phyloP scores from a whole-genome alignment of 2,888 invertebrate species.

The Eremobia ochroleuca region DNA sequence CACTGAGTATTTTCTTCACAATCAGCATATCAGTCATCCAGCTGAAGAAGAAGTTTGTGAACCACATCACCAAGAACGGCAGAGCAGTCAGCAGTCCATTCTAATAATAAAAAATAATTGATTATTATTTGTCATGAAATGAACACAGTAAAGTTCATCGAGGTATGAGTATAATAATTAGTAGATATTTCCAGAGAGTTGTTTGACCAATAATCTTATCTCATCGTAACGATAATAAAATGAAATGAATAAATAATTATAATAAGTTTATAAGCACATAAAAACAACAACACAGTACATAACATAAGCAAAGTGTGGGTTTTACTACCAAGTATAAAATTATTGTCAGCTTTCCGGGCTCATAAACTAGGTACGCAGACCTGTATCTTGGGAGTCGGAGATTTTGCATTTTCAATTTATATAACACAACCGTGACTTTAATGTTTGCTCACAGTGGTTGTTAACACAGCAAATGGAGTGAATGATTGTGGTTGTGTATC shows the following conservation, averaged over 20 bases:
- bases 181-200: neutral
- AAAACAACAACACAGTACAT: too few relatives aligned
- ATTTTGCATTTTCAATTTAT: too few relatives aligned
- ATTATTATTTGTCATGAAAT: neutral
- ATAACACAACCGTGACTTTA: too few relatives aligned
- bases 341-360: too few relatives aligned
- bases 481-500: too few relatives aligned
- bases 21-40: slow-evolving; percentile 92
- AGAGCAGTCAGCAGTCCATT: slow-evolving; percentile 93
- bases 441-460: too few relatives aligned
- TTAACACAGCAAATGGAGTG: too few relatives aligned
- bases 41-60: slow-evolving; percentile 93
- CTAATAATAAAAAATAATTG: slow-evolving; percentile 70
- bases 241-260: neutral
- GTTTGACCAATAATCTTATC: neutral
- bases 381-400: too few relatives aligned
- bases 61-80: slow-evolving; percentile 94
- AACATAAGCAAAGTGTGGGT: too few relatives aligned
- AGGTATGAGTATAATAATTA: neutral
- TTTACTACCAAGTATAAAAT: too few relatives aligned
- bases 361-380: too few relatives aligned
- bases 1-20: slow-evolving; percentile 87
- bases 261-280: too few relatives aligned
- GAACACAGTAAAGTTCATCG: neutral
- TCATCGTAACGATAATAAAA: neutral